Evolutionary conservation across 2,888 invertebrate species (phyloP).

Genomic region (Drosophila mimica): DNA sequence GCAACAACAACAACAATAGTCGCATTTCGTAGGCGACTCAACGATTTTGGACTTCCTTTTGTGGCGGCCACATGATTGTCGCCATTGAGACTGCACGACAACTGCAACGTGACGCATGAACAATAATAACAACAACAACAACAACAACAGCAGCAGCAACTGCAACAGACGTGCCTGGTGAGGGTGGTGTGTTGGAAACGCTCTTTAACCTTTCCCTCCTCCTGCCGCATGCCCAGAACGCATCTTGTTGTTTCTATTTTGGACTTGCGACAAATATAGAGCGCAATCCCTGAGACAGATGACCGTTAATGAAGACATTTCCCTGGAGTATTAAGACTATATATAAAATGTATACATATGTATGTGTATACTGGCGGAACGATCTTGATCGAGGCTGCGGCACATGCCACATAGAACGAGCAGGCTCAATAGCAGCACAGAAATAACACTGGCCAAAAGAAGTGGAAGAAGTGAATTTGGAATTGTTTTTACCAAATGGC

Average conservation of each 20-base stretch:
- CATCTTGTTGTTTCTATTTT: conserved; percentile 40
- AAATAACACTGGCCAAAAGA: conserved; percentile 22
- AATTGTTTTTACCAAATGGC: conserved; percentile 14
- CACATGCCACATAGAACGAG: conserved; percentile 36
- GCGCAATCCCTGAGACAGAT: conserved; percentile 34
- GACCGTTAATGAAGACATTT: conserved; percentile 52
- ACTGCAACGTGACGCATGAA: conserved; percentile 55
- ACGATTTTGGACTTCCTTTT: conserved; percentile 57
- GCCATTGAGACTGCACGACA: conserved; percentile 62
- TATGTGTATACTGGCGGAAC: conserved; percentile 10
- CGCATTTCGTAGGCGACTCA: conserved; percentile 55
- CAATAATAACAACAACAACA: conserved; percentile 14
- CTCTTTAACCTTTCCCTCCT: conserved; percentile 47
- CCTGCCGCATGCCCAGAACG: background rate
- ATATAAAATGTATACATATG: conserved; percentile 16
- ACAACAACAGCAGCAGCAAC: conserved; percentile 7
- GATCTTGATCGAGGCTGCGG: conserved; percentile 32
- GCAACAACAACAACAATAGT: conserved; percentile 1
- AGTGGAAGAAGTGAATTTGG: conserved; percentile 2
- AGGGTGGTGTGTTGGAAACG: conserved; percentile 2
- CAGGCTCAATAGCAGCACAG: conserved; percentile 5
- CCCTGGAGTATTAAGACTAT: conserved; percentile 23
- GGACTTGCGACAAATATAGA: conserved; percentile 45
- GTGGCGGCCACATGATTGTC: conserved; percentile 55
- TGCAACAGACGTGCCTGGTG: background rate